phyloP scores from a whole-genome alignment of 1,140 invertebrate species.

The Hirudo medicinalis region DNA sequence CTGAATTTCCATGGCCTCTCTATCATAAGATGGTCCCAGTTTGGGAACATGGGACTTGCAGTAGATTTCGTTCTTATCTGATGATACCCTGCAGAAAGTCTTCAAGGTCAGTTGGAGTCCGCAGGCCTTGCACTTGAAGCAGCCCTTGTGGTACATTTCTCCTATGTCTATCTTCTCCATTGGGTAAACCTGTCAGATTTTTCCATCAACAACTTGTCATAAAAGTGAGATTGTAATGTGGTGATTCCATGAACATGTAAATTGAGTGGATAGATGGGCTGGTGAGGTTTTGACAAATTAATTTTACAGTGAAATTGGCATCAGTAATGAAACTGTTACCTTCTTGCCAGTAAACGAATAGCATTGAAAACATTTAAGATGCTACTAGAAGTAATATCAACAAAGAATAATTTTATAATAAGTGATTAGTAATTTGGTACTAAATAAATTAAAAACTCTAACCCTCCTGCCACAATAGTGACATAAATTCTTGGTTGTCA shows the following conservation, averaged over 20 bases:
- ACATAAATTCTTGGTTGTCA: background rate
- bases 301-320: background rate
- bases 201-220: background rate
- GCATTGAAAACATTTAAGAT: too few relatives aligned
- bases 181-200: constrained; percentile 31
- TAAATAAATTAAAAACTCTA: too few relatives aligned
- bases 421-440: too few relatives aligned
- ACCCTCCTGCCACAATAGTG: constrained; percentile 11
- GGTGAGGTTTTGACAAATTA: background rate
- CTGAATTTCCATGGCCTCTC: constrained; percentile 34
- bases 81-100: constrained; percentile 29
- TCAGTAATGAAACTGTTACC: too few relatives aligned
- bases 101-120: constrained; percentile 30
- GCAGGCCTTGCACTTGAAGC: constrained; percentile 30
- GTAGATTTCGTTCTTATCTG: constrained; percentile 31
- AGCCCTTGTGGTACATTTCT: constrained; percentile 34
- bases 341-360: too few relatives aligned
- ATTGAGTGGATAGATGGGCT: background rate
- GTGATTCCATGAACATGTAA: background rate
- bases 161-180: constrained; percentile 37
- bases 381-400: too few relatives aligned
- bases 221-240: background rate
- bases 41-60: constrained; percentile 35
- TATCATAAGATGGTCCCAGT: constrained; percentile 29
- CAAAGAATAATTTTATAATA: too few relatives aligned